Conservation (phyloP, 2,113 vertebrate genomes). For the Sorex araneus region DNA sequence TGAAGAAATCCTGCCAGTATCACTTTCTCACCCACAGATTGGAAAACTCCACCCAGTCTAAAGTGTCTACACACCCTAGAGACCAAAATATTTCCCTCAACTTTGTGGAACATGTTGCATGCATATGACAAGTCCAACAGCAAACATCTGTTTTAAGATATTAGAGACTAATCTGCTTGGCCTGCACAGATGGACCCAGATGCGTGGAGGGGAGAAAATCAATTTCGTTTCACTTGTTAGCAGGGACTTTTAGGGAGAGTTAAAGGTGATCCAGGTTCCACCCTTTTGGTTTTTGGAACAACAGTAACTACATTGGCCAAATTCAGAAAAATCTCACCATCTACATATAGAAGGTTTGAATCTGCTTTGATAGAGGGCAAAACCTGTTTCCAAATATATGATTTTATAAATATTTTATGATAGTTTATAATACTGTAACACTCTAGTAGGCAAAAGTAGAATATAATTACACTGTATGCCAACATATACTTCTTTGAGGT, state of each 20-base stretch:
- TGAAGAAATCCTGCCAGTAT: slow-evolving; percentile 33
- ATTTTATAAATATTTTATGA: slow-evolving; percentile 34
- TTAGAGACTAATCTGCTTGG: slow-evolving; percentile 59
- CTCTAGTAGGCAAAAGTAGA: slow-evolving; percentile 48
- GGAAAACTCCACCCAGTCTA: slow-evolving; percentile 56
- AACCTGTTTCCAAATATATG: slow-evolving; percentile 40
- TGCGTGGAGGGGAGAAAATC: slow-evolving; percentile 30
- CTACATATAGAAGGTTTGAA: slow-evolving; percentile 17
- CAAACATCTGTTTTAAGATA: slow-evolving; percentile 74
- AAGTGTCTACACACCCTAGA: slow-evolving; percentile 18
- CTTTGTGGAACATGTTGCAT: slow-evolving; percentile 54
- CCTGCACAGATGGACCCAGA: slow-evolving; percentile 51
- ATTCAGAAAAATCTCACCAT: slow-evolving; percentile 69
- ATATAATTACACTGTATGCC: neutral
- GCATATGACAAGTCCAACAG: slow-evolving; percentile 63
- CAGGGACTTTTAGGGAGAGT: slow-evolving; percentile 18
- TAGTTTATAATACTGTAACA: slow-evolving; percentile 50
- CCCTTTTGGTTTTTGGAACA: slow-evolving; percentile 62
- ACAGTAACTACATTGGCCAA: slow-evolving; percentile 64
- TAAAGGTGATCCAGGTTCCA: slow-evolving; percentile 8
- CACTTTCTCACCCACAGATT: slow-evolving; percentile 38
- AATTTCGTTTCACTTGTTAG: slow-evolving; percentile 77
- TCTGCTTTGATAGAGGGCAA: neutral
- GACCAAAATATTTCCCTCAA: neutral
- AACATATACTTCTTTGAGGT: slow-evolving; percentile 15